Conservation (phyloP, 2,797 vertebrate species). For the Melanotaenia pygmaea region DNA sequence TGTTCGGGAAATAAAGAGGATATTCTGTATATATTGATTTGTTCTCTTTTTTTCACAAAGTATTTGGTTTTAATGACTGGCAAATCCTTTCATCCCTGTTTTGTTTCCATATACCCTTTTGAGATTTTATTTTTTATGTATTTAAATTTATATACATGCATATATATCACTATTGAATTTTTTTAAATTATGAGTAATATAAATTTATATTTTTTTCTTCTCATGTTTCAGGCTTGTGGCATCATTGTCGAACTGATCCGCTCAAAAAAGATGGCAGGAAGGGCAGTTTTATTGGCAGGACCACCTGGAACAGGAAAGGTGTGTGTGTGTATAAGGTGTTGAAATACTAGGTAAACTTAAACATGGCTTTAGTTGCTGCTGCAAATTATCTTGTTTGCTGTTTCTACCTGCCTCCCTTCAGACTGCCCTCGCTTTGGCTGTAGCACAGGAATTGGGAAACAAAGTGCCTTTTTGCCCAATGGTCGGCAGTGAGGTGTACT, state of each 20-base stretch:
- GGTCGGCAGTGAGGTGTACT: constrained; percentile 99
- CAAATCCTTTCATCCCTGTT: no score
- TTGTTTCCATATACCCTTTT: no score
- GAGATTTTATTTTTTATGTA: neutral
- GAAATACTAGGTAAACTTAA: neutral
- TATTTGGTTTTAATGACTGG: no score
- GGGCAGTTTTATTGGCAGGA: constrained; percentile 94
- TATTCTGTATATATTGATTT: no score
- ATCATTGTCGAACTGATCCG: constrained; percentile 97
- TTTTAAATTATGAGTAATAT: no score
- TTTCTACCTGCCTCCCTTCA: constrained; percentile 52
- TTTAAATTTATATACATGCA: neutral
- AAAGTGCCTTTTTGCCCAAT: constrained; percentile 99
- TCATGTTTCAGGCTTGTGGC: constrained; percentile 89
- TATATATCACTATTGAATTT: neutral
- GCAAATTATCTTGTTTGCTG: neutral
- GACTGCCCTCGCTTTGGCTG: constrained; percentile 96
- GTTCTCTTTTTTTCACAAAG: no score
- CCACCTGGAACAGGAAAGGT: constrained; percentile 99
- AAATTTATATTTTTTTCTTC: neutral
- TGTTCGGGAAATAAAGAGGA: no score
- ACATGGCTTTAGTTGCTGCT: neutral
- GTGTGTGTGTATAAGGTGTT: constrained; percentile 27
- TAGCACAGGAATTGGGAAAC: constrained; percentile 97
- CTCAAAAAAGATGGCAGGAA: constrained; percentile 98